These are phyloP conservation scores for Sinotaia quadrata DNA, from an alignment of 2,888 invertebrate genomes.

Conservation along the genomic window DNA sequence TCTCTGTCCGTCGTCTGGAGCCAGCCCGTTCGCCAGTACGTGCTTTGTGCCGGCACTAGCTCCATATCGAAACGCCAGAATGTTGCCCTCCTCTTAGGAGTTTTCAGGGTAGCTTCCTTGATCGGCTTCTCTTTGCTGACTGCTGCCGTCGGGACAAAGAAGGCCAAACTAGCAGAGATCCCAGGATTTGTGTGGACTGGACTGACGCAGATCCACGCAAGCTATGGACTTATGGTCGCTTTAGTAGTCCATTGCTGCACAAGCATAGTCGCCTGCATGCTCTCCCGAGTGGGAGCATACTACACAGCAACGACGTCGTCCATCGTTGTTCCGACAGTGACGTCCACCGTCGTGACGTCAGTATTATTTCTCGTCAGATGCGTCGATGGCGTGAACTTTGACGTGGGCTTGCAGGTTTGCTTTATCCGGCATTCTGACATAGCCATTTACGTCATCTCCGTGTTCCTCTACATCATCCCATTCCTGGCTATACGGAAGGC, in stretches of 20 bases:
- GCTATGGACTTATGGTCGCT: conserved; percentile 29
- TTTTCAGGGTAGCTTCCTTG: conserved; percentile 36
- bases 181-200: conserved; percentile 37
- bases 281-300: conserved; percentile 36
- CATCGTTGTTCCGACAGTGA: conserved; percentile 41
- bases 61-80: conserved; percentile 39
- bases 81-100: conserved; percentile 36
- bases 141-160: conserved; percentile 29
- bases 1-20: conserved; percentile 40
- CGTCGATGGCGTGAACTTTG: conserved; percentile 15
- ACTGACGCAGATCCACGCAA: conserved; percentile 26
- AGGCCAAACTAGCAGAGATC: conserved; percentile 23
- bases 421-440: conserved; percentile 7
- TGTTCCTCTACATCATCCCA: conserved; percentile 40
- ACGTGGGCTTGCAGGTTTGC: conserved; percentile 31
- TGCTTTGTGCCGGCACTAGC: conserved; percentile 33
- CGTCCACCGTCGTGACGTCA: conserved; percentile 44
- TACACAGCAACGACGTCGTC: conserved; percentile 39
- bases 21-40: conserved; percentile 42
- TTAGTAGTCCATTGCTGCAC: conserved; percentile 33
- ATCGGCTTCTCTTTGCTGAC: conserved; percentile 31
- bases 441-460: conserved; percentile 3
- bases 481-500: conserved; percentile 34
- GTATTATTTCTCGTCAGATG: conserved; percentile 34
- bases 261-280: conserved; percentile 33